A percentile compares a stretch with the other conserved stretches of the same genome.
phyloP scores from a whole-genome alignment of 2,888 invertebrate species.

The Latrodectus elegans region DNA sequence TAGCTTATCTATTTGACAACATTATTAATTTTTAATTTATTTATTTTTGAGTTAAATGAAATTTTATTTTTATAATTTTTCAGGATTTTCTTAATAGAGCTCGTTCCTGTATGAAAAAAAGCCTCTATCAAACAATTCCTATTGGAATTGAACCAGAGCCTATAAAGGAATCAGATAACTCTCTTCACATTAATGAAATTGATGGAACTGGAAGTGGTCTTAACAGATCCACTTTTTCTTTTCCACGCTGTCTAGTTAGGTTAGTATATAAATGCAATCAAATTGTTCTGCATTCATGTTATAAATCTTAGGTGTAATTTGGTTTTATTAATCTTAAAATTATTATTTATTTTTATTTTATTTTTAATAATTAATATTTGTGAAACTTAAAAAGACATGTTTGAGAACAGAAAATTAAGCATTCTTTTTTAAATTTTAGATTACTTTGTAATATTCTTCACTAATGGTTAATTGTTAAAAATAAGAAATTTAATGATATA shows the following conservation, averaged over 20 bases:
- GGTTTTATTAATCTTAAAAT: no score
- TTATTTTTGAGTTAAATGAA: not conserved
- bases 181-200: conserved; percentile 40
- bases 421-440: not conserved
- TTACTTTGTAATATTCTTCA: not conserved
- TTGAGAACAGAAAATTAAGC: not conserved
- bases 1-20: conserved; percentile 85
- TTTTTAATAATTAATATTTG: not conserved
- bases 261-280: conserved; percentile 69
- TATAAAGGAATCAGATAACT: not conserved
- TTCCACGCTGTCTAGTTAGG: conserved; percentile 79
- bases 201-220: conserved; percentile 35
- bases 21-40: conserved; percentile 74
- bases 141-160: conserved; percentile 72
- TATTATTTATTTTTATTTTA: no score
- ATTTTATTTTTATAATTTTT: conserved; percentile 11
- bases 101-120: conserved; percentile 84
- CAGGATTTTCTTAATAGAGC: conserved; percentile 82
- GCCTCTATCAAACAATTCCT: conserved; percentile 84
- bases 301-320: no score
- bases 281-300: no score
- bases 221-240: conserved; percentile 73
- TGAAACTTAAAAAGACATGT: not conserved
- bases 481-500: no score
- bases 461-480: no score